phyloP scores from a whole-genome alignment of 1,140 invertebrate species.

The Bombyx mori region ASM3026992v2 NC_085129.1:21078501-21079000 shows the following conservation, averaged over 20 bases:
- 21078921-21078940: no score
- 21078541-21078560: slow-evolving; percentile 24
- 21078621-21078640: background rate
- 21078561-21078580: slow-evolving; percentile 16
- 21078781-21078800: background rate
- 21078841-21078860: no score
- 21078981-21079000: no score
- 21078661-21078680: slow-evolving; percentile 11
- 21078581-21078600: no score
- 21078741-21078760: slow-evolving; percentile 7
- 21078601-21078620: background rate
- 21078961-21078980: no score
- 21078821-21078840: no score
- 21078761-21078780: background rate
- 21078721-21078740: slow-evolving; percentile 14
- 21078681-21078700: slow-evolving; percentile 16
- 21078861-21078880: no score
- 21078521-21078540: slow-evolving; percentile 37
- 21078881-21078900: no score
- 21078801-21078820: no score
- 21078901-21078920: no score
- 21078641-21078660: slow-evolving; percentile 13
- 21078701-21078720: slow-evolving; percentile 45
- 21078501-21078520: slow-evolving; percentile 25
- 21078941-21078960: no score